Base-by-base conservation (phyloP, 2,888 invertebrate genomes). In the Dasysyrphus albostriatus region DNA sequence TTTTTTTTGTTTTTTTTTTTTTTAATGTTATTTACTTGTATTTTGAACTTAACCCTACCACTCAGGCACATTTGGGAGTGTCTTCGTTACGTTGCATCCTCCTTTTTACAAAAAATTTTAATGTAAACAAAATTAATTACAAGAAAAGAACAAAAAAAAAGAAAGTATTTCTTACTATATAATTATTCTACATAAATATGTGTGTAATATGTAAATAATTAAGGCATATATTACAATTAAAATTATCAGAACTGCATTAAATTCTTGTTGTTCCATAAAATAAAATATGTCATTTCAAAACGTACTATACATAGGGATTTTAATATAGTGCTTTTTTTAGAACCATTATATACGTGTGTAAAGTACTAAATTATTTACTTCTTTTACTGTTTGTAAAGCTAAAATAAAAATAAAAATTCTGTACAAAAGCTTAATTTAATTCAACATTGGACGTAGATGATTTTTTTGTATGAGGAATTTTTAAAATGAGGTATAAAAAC, bases 111-210 rank as follows among this genome's bases (percentile, higher is more conserved):
- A 37, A 24, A 59, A 58, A 44, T 14, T 67, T 59, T n/a, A 56
- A 56, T 44, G 51, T 42, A 10, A 39, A 14, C 34, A 34, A 49
- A 67, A 49, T 44, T 51, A 59, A 74, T 69, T 54, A 65, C 56
- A 74, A 80, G 56, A 39, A 51, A 58, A 72, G 42, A 37, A 72
- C 51, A 65, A 65, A 24, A 65, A 65, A 24, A 58, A 44, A 69
- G 73, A 85, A 82, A 78, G 63, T 29, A 37, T 65, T 49, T 65
- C 49, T 67, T 67, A 63, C 69, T 44, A 44, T 69, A 70, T 67
- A 85, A 85, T 82, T 85, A 85, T 77, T 82, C 85, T 85, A 85
- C 77, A 85, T 85, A 85, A 85, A 85, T 85, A 85, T 70, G 73
- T 82, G 76, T 74, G 19, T 80, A 54, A n/a, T 72, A 49, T 80